Conservation (phyloP, 1,140 invertebrate genomes). For the Pachyrhynchus sulphureomaculatus region DNA sequence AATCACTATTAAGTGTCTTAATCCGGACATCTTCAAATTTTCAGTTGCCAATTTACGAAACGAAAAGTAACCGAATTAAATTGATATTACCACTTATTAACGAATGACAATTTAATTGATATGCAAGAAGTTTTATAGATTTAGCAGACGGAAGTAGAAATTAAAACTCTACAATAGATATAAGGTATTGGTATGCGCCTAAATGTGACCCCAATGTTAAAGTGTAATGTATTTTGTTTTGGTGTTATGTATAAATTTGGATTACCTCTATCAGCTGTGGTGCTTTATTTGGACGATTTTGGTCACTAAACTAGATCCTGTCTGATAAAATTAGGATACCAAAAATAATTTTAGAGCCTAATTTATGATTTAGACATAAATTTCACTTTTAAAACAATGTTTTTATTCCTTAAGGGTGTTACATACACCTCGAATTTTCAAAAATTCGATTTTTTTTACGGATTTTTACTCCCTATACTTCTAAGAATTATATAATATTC, state of each 20-base stretch:
- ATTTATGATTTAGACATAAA: too few relatives aligned
- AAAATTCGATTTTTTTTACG: too few relatives aligned
- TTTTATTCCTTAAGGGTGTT: too few relatives aligned
- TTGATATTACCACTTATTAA: background rate
- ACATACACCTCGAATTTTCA: too few relatives aligned
- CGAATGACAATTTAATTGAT: slow-evolving; percentile 18
- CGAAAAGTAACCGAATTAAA: background rate
- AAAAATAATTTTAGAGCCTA: too few relatives aligned
- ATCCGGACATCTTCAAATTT: slow-evolving; percentile 24
- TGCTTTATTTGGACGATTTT: background rate
- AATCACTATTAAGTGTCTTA: slow-evolving; percentile 34
- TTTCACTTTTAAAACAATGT: too few relatives aligned
- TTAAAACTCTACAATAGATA: slow-evolving; percentile 5
- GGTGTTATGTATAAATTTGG: background rate
- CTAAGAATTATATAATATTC: too few relatives aligned
- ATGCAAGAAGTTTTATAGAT: slow-evolving; percentile 24
- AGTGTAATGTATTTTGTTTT: background rate
- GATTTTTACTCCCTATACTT: too few relatives aligned
- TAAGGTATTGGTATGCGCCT: slow-evolving; percentile 3
- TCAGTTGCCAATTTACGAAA: background rate
- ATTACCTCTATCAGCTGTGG: background rate
- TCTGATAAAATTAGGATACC: too few relatives aligned
- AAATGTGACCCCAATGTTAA: slow-evolving; percentile 7
- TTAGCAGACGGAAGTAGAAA: slow-evolving; percentile 28
- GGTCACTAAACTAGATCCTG: slow-evolving; percentile 11